Conservation (phyloP, 2,888 invertebrate species). For the Drosophila mayaguana region DNA sequence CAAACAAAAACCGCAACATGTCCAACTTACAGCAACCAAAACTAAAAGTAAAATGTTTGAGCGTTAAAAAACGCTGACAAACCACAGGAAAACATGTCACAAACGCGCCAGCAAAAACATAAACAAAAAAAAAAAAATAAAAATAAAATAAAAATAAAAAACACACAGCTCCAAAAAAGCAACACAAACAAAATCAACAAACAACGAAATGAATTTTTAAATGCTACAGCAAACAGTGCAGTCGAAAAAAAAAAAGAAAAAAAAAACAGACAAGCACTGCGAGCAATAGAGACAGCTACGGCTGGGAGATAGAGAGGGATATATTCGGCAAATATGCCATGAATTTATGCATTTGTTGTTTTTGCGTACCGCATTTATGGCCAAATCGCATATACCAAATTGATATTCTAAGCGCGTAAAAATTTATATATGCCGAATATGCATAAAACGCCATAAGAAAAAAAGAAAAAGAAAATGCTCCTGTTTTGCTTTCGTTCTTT, state of each 20-base stretch:
- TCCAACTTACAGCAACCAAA: constrained; percentile 49
- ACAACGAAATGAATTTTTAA: constrained; percentile 48
- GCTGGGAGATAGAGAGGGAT: neutral
- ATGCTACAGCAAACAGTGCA: constrained; percentile 43
- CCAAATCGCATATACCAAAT: constrained; percentile 74
- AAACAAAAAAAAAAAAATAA: constrained; percentile 16
- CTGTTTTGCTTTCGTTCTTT: constrained; percentile 9
- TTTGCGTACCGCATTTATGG: constrained; percentile 56
- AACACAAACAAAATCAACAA: constrained; percentile 33
- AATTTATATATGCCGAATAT: constrained; percentile 61
- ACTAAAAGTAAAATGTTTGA: constrained; percentile 24
- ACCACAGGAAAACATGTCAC: constrained; percentile 72
- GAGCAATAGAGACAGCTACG: constrained; percentile 1
- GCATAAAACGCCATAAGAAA: constrained; percentile 40
- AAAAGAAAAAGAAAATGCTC: constrained; percentile 1
- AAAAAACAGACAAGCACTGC: neutral
- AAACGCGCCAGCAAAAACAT: constrained; percentile 40
- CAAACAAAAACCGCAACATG: constrained; percentile 72
- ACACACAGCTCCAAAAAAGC: too few species aligned
- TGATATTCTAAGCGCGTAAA: constrained; percentile 78
- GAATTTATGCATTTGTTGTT: constrained; percentile 57
- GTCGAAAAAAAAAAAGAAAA: constrained; percentile 9
- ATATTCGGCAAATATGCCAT: constrained; percentile 45
- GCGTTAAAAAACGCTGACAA: constrained; percentile 49
- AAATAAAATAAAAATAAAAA: constrained; percentile 2